Conservation (phyloP, 2,113 vertebrate genomes). For the Eclectus roratus region DNA sequence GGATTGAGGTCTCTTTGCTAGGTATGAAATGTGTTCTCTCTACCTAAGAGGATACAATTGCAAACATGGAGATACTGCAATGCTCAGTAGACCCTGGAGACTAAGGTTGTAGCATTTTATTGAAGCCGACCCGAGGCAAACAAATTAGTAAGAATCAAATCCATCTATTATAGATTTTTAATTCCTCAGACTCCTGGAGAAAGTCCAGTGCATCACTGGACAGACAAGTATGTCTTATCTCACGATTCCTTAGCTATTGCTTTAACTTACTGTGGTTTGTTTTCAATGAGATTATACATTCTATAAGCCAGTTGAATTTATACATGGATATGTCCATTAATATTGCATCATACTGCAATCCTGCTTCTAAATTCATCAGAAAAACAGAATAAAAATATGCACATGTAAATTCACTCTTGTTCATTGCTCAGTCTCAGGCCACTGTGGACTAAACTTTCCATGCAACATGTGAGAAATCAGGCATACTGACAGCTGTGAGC, state of each 20-base stretch:
- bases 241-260: neutral
- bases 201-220: neutral
- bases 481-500: neutral
- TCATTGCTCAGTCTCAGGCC: neutral
- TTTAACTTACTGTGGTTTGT: neutral
- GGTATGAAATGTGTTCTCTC: neutral
- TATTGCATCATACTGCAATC: neutral
- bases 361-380: neutral
- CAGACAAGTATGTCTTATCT: neutral
- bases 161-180: neutral
- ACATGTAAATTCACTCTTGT: neutral
- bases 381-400: neutral
- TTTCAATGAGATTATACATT: neutral
- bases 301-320: neutral
- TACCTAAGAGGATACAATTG: neutral
- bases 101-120: neutral
- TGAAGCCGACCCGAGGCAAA: neutral
- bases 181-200: neutral
- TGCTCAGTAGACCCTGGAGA: neutral
- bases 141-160: neutral
- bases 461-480: neutral
- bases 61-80: rapidly evolving
- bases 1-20: neutral
- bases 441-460: neutral
- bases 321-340: neutral